A percentile compares a stretch with the other conserved stretches of the same genome.
Conservation (phyloP, 2,888 invertebrate species). For the Lamellibrachia satsuma region DNA sequence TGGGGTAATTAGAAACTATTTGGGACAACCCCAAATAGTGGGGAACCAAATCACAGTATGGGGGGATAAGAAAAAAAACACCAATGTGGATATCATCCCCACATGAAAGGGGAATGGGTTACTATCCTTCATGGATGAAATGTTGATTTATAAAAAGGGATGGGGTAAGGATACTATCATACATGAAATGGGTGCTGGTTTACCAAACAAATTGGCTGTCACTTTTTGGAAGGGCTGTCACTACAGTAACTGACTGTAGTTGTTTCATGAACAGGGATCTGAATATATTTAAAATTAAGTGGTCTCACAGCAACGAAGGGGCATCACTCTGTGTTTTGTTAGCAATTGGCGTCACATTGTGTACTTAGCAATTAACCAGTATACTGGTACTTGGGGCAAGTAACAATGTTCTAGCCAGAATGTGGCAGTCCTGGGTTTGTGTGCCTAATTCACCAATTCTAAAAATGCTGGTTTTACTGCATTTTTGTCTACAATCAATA, state of each 20-base stretch:
- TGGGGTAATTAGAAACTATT: neutral
- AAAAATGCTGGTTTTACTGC: neutral
- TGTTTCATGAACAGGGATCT: neutral
- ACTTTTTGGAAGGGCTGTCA: slow-evolving; percentile 4
- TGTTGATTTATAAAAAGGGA: neutral
- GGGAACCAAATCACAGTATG: neutral
- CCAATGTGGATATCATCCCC: neutral
- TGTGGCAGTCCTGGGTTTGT: neutral
- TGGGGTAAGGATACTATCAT: neutral
- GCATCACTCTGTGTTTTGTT: neutral
- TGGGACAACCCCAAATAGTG: neutral
- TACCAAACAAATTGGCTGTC: neutral
- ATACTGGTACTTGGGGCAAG: neutral
- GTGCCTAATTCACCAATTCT: neutral
- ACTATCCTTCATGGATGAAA: neutral
- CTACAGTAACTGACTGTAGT: neutral
- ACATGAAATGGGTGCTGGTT: neutral
- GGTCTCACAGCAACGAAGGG: neutral
- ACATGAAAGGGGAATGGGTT: neutral
- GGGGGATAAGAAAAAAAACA: neutral
- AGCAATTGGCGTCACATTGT: neutral
- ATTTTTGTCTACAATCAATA: neutral
- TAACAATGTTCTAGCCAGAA: neutral
- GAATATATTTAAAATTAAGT: neutral
- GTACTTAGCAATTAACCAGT: neutral